Evolutionary conservation across 2,797 vertebrate species (phyloP), one percentile per base, ranked within the genome.

Genomic region (Cottoperca gobio): DNA sequence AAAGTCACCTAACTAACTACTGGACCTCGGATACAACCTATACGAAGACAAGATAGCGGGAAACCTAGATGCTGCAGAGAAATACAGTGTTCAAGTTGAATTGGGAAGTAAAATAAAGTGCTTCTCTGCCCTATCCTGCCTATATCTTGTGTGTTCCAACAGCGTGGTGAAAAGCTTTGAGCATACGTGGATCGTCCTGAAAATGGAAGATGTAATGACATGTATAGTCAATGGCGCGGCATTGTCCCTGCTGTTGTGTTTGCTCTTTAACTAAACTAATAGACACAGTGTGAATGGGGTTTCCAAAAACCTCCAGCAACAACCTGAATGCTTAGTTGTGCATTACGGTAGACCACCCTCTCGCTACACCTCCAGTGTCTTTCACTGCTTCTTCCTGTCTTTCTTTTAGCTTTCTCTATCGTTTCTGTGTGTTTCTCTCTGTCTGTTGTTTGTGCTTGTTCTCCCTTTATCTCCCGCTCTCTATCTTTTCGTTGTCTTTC

Each of bases 271-370:
- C 64, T 14, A 17, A 45, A 66, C 59, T 73, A 66, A 80, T 49
- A 69, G 54, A 59, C 71, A 24, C 57, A 62, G 43, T 76, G 65
- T 42, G 77, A 49, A 13, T n/a, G 62, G 6, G 35, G 5, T 14
- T 46, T 73, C 42, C 57, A 43, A 12, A 59, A 52, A 73, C 77
- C 45, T 76, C 14, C 73, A 78, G 83, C 79, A 28, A 28, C 79
- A 73, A n/a, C 8, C 62, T 74, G 65, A 70, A 82, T 78, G 69
- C 64, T 70, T 63, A 39, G 6, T 0, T 63, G 53, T 69, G 59
- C 26, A 63, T 62, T 67, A 72, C 57, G 63, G 37, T 14, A 35
- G 43, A 23, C 48, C 31, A 61, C 43, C 57, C 26, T n/a, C 13
- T 0, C 49, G 55, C 43, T 2, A 11, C 0, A n/a, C 62, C 68